Conservation (phyloP, 2,888 invertebrate species). For the Petrolisthes manimaculis region DNA sequence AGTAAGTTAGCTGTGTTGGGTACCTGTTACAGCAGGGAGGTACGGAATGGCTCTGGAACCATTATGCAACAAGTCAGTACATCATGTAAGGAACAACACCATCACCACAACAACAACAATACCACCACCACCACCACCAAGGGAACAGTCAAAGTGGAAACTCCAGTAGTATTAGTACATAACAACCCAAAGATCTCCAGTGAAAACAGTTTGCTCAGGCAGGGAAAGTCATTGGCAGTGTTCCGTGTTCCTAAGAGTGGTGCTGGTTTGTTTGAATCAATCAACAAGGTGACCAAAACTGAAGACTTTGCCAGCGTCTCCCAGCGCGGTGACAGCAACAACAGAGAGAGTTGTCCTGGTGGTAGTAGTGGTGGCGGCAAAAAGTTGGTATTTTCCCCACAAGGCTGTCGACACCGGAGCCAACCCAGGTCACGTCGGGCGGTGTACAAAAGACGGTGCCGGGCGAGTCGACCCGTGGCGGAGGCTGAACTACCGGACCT, state of each 20-base stretch:
- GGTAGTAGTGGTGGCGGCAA: slow-evolving; percentile 1
- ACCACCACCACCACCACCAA: background rate
- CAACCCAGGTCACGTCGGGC: slow-evolving; percentile 54
- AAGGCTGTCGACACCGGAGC: slow-evolving; percentile 45
- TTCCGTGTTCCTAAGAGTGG: slow-evolving; percentile 49
- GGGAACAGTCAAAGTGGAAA: background rate
- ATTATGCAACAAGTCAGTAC: slow-evolving; percentile 12
- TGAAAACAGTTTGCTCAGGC: slow-evolving; percentile 21
- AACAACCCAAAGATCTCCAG: slow-evolving; percentile 27
- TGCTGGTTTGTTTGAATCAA: slow-evolving; percentile 45
- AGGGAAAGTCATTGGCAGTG: slow-evolving; percentile 20
- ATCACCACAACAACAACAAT: background rate
- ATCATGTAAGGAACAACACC: background rate
- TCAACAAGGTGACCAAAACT: slow-evolving; percentile 31
- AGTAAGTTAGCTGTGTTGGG: slow-evolving; percentile 57
- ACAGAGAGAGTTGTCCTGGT: background rate
- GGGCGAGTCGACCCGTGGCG: slow-evolving; percentile 30
- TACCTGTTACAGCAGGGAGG: slow-evolving; percentile 44
- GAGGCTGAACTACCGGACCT: slow-evolving; percentile 59
- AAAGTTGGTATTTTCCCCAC: slow-evolving; percentile 53
- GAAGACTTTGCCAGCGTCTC: slow-evolving; percentile 53
- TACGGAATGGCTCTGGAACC: slow-evolving; percentile 20
- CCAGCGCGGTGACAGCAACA: slow-evolving; percentile 15
- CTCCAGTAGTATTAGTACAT: background rate
- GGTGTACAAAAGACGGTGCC: slow-evolving; percentile 48